Evolutionary conservation across 2,113 vertebrate species (phyloP).

Genomic region (Hydrolagus affinis): DNA sequence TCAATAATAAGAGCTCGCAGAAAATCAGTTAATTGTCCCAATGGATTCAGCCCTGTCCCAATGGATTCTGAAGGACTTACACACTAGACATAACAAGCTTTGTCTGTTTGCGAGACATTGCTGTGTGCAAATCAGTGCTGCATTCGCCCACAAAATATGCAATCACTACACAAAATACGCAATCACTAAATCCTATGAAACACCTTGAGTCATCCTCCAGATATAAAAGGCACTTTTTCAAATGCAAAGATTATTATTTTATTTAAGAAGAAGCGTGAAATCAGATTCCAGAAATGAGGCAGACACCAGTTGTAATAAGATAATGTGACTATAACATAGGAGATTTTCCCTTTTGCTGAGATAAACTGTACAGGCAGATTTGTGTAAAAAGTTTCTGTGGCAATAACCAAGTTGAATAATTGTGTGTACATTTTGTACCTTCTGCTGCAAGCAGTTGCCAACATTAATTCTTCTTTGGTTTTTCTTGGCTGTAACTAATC

Average conservation of each 20-base stretch:
- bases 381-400: background rate
- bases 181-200: too few relatives aligned
- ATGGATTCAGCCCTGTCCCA: too few relatives aligned
- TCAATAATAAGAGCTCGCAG: background rate
- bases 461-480: background rate
- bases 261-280: background rate
- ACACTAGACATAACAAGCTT: background rate
- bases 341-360: too few relatives aligned
- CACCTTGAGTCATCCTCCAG: too few relatives aligned
- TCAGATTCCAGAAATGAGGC: background rate
- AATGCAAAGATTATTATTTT: too few relatives aligned
- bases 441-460: background rate
- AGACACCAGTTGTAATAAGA: background rate
- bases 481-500: background rate
- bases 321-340: background rate
- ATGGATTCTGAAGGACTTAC: background rate
- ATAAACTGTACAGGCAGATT: background rate
- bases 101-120: background rate
- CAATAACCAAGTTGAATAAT: background rate
- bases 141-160: too few relatives aligned
- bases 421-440: background rate
- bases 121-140: too few relatives aligned
- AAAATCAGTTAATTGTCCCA: background rate
- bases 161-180: too few relatives aligned
- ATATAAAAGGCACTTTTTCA: too few relatives aligned